phyloP scores from a whole-genome alignment of 2,797 vertebrate species.

The Chloroceryle inda region DNA sequence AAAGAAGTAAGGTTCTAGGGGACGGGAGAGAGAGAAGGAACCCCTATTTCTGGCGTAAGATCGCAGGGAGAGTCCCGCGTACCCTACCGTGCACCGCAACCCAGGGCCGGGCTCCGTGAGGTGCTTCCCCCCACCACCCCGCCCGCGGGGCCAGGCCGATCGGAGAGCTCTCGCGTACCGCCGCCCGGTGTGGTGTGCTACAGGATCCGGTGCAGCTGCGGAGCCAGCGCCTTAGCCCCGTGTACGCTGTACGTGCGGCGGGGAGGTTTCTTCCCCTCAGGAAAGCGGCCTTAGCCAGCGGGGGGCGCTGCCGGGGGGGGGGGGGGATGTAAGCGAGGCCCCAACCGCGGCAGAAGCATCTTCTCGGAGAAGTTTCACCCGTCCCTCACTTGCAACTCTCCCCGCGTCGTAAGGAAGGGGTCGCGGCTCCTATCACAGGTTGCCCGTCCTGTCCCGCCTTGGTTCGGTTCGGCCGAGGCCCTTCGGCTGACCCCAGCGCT shows the following conservation, averaged over 20 bases:
- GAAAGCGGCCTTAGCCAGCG: not conserved
- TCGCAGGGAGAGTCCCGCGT: fast-evolving
- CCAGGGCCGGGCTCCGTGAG: no score
- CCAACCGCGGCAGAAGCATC: not conserved
- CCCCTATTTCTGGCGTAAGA: fast-evolving
- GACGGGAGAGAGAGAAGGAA: not conserved
- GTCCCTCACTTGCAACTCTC: not conserved
- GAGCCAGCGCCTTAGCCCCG: no score
- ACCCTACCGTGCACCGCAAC: fast-evolving
- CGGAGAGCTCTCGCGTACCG: not conserved
- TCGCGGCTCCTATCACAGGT: no score
- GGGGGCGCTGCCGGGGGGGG: not conserved
- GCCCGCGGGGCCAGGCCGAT: no score
- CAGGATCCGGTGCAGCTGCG: not conserved
- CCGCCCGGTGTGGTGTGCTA: not conserved
- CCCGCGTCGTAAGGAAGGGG: no score
- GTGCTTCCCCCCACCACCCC: fast-evolving
- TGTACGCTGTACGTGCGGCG: not conserved
- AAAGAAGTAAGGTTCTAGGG: fast-evolving
- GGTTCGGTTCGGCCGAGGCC: no score
- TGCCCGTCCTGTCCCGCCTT: no score
- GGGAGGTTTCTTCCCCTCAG: not conserved
- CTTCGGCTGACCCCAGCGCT: not conserved
- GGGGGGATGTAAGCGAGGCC: no score
- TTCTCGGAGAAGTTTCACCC: not conserved